These are phyloP conservation scores for Epistrophella euchroma DNA, from an alignment of 2,888 invertebrate species.

Conservation along the genomic window DNA sequence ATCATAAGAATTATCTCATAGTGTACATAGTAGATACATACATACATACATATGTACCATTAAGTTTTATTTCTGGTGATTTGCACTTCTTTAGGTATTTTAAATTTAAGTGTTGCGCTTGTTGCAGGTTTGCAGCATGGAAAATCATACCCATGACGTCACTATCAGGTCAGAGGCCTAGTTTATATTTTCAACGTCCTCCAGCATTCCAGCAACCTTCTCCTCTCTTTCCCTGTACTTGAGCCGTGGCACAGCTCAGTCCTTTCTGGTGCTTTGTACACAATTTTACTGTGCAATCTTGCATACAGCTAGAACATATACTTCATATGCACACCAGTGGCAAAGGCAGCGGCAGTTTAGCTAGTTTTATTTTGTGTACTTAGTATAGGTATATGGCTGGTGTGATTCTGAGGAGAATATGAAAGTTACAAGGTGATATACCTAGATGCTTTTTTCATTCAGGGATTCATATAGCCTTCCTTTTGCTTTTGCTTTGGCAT, in stretches of 20 bases:
- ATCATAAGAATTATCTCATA: background rate
- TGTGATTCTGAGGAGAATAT: conserved; percentile 31
- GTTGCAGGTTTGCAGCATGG: conserved; percentile 73
- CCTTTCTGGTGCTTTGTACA: conserved; percentile 33
- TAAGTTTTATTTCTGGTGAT: background rate
- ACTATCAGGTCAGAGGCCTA: conserved; percentile 84
- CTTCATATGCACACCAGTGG: background rate
- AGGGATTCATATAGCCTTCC: conserved; percentile 48
- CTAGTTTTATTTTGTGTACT: background rate
- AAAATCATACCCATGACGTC: conserved; percentile 81
- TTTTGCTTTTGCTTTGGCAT: conserved; percentile 15
- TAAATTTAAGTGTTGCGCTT: conserved; percentile 65
- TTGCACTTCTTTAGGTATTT: background rate
- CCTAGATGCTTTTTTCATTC: conserved; percentile 52
- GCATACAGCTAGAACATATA: background rate
- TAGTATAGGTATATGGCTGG: conserved; percentile 26
- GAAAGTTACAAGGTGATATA: conserved; percentile 42
- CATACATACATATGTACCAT: no score
- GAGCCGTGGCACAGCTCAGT: conserved; percentile 13
- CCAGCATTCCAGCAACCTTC: conserved; percentile 11
- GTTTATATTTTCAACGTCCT: conserved; percentile 77
- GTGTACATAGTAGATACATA: background rate
- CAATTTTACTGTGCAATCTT: conserved; percentile 44
- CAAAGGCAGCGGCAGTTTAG: background rate
- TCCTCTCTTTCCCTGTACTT: background rate